These are phyloP conservation scores for Drosophila insularis DNA, from an alignment of 1,140 invertebrate genomes.

Conservation along the genomic window DNA sequence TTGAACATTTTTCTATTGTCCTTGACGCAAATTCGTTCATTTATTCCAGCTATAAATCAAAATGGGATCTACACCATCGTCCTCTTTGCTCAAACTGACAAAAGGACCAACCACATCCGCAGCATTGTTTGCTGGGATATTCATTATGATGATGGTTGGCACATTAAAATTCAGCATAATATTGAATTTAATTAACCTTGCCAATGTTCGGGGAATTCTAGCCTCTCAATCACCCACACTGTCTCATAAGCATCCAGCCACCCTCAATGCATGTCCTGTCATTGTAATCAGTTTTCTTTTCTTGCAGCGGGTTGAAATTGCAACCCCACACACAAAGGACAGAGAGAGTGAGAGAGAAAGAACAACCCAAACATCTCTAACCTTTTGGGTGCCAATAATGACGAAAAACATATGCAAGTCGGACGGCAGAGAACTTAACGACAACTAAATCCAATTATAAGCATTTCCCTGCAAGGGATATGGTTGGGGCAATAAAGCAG, in stretches of 20 bases:
- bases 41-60: slow-evolving; percentile 38
- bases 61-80: background rate
- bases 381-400: slow-evolving; percentile 30
- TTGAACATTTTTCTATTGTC: background rate
- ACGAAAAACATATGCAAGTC: slow-evolving; percentile 65
- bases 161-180: slow-evolving; percentile 42
- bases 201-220: slow-evolving; percentile 19
- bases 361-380: slow-evolving; percentile 25
- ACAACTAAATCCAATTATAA: slow-evolving; percentile 78
- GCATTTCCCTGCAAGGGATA: slow-evolving; percentile 21
- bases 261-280: slow-evolving; percentile 10
- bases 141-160: slow-evolving; percentile 46
- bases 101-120: background rate
- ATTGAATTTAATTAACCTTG: slow-evolving; percentile 64
- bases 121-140: slow-evolving; percentile 17
- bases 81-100: background rate
- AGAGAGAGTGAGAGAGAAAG: slow-evolving; percentile 2
- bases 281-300: slow-evolving; percentile 47
- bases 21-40: slow-evolving; percentile 1
- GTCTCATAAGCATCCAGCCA: background rate
- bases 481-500: background rate
- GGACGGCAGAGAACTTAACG: slow-evolving; percentile 52
- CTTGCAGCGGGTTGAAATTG: slow-evolving; percentile 17
- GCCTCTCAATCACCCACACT: slow-evolving; percentile 24
- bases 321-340: slow-evolving; percentile 29